Evolutionary conservation across 2,888 invertebrate genomes (phyloP), one percentile per base, ranked within the genome.

Genomic region (Entomobrya proxima): DNA sequence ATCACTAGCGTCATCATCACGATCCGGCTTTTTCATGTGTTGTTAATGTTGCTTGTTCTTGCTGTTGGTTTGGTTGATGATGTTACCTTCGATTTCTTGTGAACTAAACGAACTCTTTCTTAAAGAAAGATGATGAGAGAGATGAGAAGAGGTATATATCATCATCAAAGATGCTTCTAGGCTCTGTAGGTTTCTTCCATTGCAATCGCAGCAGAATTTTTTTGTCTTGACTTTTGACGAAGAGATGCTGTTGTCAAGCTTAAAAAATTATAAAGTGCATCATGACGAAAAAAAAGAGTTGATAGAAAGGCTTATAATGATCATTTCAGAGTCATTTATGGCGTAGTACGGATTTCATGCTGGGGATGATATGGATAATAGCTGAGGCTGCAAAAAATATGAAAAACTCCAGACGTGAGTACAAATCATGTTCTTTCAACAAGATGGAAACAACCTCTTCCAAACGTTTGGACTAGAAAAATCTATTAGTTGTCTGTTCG

Each of bases 1-100:
- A 67, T 40, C 69, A 44, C 40, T 30, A 27, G 44, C 78, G 72
- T 80, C 80, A 80, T 80, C 80, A 72, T 72, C 47, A 40, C 44
- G 64, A 80, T 72, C 72, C 74, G 74, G 74, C 47, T 74, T 74
- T 74, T 74, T 35, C 72, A 47, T 47, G 5, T 24, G 69, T 21
- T 40, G 40, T n/a, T 47, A 2, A 18, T 15, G 5, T 67, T 15
- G 15, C 44, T 44, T 11, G 44, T 44, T n/a, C n/a, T n/a, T n/a
- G n/a, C n/a, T n/a, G n/a, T n/a, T n/a, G n/a, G n/a, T n/a, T 15
- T 15, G 30, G 40, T 24, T 69, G 67, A 69, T 64, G 64, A 37
- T 44, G 24, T 44, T 69, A 69, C 67, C 67, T 69, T 40, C 40
- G 44, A 69, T n/a, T n/a, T n/a, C 40, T 40, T 67, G 18, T 64